Percentiles rank a stretch among this genome's conserved stretches.
Evolutionary conservation across 2,888 invertebrate species (phyloP).

Genomic region (Elegia similella): DNA sequence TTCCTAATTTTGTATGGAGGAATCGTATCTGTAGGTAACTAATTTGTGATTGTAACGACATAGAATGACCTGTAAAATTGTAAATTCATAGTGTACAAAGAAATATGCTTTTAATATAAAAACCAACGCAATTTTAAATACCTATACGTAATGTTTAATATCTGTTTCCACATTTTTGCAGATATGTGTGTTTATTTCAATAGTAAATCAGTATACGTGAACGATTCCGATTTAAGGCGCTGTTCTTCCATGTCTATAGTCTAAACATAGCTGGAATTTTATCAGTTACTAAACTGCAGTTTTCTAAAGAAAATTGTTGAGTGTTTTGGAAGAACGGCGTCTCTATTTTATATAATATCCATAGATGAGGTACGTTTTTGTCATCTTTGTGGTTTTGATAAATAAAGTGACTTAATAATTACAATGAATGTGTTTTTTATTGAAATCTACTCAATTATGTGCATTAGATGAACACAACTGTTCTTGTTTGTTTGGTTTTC

Average conservation of each 20-base stretch:
- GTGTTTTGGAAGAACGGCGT: not conserved
- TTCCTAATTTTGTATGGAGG: too few relatives aligned
- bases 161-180: not conserved
- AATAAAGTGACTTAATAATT: slow-evolving; percentile 77
- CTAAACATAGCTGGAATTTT: not conserved
- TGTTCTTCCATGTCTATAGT: not conserved
- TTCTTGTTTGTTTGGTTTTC: not conserved
- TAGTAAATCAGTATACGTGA: not conserved
- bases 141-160: not conserved
- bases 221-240: not conserved
- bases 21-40: not conserved
- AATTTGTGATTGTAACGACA: not conserved
- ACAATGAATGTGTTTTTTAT: slow-evolving; percentile 31
- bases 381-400: slow-evolving; percentile 74
- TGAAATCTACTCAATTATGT: too few relatives aligned
- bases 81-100: slow-evolving; percentile 24
- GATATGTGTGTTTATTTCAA: not conserved
- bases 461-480: too few relatives aligned
- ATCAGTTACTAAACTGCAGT: not conserved
- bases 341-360: slow-evolving; percentile 44
- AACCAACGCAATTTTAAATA: slow-evolving; percentile 23
- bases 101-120: slow-evolving; percentile 22
- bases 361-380: slow-evolving; percentile 76
- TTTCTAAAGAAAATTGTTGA: not conserved
- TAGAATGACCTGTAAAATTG: slow-evolving; percentile 23